Conservation (phyloP, 2,797 vertebrate species). For the Pseudopleuronectes americanus region DNA sequence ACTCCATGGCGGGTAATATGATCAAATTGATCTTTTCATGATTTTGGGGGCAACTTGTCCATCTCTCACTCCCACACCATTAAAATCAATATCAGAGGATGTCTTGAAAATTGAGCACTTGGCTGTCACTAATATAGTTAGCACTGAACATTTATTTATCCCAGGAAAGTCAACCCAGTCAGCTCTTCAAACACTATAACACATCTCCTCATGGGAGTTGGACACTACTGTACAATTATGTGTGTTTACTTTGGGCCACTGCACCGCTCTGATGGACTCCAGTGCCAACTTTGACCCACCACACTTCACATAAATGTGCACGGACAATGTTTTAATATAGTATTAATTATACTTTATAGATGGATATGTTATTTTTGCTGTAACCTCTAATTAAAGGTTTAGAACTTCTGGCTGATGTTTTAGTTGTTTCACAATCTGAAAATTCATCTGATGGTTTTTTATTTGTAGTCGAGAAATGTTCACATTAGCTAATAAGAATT, state of each 20-base stretch:
- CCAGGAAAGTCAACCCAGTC: conserved; percentile 17
- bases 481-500: no score
- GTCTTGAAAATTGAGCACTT: conserved; percentile 46
- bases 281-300: neutral
- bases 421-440: no score
- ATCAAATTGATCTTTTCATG: conserved; percentile 71
- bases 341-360: neutral
- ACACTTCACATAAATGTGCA: neutral
- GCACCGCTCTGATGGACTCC: neutral
- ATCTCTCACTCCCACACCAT: conserved; percentile 51
- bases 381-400: neutral
- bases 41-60: conserved; percentile 56
- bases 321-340: neutral
- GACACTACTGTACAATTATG: neutral
- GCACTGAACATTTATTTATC: conserved; percentile 35
- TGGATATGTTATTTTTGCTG: neutral
- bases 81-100: conserved; percentile 49
- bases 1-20: conserved; percentile 31
- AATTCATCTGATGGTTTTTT: no score
- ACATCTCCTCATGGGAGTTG: neutral
- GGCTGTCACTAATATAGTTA: conserved; percentile 28
- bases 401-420: no score
- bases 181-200: neutral
- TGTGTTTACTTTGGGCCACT: neutral
- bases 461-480: no score